Evolutionary conservation across 2,797 vertebrate genomes (phyloP).

Genomic region (Lates japonicus): DNA sequence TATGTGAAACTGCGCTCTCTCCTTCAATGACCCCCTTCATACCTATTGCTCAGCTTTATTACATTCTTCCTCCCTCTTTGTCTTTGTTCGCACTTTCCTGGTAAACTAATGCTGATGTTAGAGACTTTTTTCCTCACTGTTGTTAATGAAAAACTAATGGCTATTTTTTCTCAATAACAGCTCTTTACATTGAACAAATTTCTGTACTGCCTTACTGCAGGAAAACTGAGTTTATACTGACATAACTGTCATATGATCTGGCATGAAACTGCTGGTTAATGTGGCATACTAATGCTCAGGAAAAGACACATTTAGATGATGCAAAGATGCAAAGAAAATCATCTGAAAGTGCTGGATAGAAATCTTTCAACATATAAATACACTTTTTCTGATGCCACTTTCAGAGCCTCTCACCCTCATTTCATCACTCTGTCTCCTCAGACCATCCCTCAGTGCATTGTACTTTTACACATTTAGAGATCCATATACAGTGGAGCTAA

Average conservation of each 20-base stretch:
- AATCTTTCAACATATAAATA: slow-evolving; percentile 17
- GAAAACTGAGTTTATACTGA: too few relatives aligned
- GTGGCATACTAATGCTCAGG: background rate
- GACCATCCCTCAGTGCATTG: background rate
- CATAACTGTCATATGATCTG: background rate
- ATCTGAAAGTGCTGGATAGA: slow-evolving; percentile 19
- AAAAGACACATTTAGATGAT: background rate
- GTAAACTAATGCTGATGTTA: slow-evolving; percentile 16
- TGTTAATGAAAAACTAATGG: background rate
- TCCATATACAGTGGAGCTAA: background rate
- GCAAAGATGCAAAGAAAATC: slow-evolving; percentile 22
- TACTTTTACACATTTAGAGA: slow-evolving; percentile 13
- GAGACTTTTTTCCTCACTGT: background rate
- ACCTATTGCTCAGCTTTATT: slow-evolving; percentile 3
- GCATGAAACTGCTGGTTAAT: slow-evolving; percentile 14
- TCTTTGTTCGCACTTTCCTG: slow-evolving; percentile 21
- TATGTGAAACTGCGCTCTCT: slow-evolving; percentile 19
- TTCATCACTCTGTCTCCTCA: slow-evolving; percentile 31
- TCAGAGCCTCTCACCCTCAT: slow-evolving; percentile 38
- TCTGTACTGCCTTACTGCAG: background rate
- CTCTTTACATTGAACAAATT: background rate
- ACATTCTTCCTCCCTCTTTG: background rate
- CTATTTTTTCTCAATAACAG: background rate
- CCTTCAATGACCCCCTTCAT: slow-evolving; percentile 22
- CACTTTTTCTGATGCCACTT: slow-evolving; percentile 20